A percentile compares a stretch with the other conserved stretches of the same genome.
These are phyloP conservation scores for Turritopsis dohrnii DNA, from an alignment of 30 jellyfish, hydroid and myxozoan genomes.

Conservation along the genomic window DNA sequence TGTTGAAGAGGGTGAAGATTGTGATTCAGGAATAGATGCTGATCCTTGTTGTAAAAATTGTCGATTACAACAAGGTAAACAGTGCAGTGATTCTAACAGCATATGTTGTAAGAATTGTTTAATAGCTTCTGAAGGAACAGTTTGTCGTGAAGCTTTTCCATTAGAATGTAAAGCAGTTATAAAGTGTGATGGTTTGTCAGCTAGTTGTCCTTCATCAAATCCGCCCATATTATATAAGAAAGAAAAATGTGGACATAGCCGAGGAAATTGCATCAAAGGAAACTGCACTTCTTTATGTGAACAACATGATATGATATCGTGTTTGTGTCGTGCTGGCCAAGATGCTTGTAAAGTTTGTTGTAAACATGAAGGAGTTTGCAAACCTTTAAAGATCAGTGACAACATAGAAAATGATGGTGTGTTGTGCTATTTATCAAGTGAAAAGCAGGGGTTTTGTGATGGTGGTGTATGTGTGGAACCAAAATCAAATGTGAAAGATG, in stretches of 20 bases:
- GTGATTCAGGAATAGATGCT: slow-evolving; percentile 80
- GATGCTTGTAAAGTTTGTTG: slow-evolving; percentile 77
- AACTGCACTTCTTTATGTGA: slow-evolving; percentile 54
- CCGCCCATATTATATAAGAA: slow-evolving; percentile 43
- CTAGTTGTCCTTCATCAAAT: slow-evolving; percentile 54
- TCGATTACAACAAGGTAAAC: slow-evolving; percentile 22
- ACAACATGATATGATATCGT: slow-evolving; percentile 33
- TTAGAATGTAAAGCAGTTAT: slow-evolving; percentile 67
- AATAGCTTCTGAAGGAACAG: slow-evolving; percentile 44
- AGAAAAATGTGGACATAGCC: slow-evolving; percentile 19
- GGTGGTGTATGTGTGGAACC: slow-evolving; percentile 55
- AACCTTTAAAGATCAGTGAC: neutral
- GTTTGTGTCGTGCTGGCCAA: slow-evolving; percentile 53
- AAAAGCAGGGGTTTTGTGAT: slow-evolving; percentile 10
- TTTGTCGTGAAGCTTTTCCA: slow-evolving; percentile 61
- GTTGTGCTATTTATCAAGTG: neutral
- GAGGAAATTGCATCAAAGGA: slow-evolving; percentile 71
- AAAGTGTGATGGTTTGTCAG: slow-evolving; percentile 54
- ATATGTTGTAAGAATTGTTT: slow-evolving; percentile 72
- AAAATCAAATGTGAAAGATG: slow-evolving; percentile 57
- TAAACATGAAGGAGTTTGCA: slow-evolving; percentile 16
- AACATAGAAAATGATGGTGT: slow-evolving; percentile 28
- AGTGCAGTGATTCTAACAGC: slow-evolving; percentile 61
- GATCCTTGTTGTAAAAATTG: slow-evolving; percentile 62
- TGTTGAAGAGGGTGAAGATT: slow-evolving; percentile 58